These are phyloP conservation scores for Magallana gigas DNA, from an alignment of 1,140 invertebrate genomes.

Conservation along the genomic window DNA sequence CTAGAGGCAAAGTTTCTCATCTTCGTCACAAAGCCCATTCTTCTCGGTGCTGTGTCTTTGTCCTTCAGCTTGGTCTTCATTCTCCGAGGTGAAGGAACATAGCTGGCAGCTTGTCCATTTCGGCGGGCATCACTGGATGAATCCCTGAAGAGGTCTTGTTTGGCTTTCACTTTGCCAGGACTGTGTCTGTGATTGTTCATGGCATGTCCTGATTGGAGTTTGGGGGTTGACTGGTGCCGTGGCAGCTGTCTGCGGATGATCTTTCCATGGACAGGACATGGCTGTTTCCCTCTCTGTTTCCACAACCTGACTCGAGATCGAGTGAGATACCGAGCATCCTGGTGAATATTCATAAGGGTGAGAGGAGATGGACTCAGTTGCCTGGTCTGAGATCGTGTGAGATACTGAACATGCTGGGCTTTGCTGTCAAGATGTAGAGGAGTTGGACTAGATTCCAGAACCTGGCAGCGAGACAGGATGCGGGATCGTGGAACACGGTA, in stretches of 20 bases:
- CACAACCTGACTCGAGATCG: slow-evolving; percentile 23
- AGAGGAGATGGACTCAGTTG: background rate
- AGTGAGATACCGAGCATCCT: background rate
- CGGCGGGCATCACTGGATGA: background rate
- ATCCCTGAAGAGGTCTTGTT: background rate
- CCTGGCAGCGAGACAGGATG: background rate
- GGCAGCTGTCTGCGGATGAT: slow-evolving; percentile 2
- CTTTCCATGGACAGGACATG: slow-evolving; percentile 8
- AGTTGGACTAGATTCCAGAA: slow-evolving; percentile 7
- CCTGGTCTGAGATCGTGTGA: background rate
- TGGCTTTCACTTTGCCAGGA: background rate
- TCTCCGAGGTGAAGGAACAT: background rate
- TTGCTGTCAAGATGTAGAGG: background rate
- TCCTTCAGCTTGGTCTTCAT: background rate
- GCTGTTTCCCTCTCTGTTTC: slow-evolving; percentile 8
- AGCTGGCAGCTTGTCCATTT: background rate
- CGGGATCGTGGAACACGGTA: background rate
- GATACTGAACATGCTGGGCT: background rate
- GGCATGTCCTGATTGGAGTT: background rate
- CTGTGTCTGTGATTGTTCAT: background rate
- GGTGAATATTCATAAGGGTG: background rate
- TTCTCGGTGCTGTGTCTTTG: background rate
- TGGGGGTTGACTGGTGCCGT: background rate
- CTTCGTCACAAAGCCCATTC: background rate
- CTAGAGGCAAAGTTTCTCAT: background rate